These are phyloP conservation scores for Malthinus flaveolus DNA, from an alignment of 2,888 invertebrate genomes.

Conservation along the genomic window DNA sequence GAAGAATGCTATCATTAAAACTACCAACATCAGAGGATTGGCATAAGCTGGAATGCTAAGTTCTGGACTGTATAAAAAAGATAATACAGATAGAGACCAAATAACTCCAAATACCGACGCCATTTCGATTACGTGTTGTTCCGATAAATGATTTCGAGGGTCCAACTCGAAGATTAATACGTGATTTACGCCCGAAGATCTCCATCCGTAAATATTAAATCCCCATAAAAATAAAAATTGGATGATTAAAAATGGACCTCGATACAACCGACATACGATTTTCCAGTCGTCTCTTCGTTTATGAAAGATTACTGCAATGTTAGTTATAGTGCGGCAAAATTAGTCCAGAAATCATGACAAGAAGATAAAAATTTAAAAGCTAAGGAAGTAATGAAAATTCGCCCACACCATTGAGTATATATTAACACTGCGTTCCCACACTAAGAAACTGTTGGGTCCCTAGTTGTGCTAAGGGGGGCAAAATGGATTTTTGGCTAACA, in stretches of 20 bases:
- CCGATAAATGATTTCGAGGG: constrained; percentile 90
- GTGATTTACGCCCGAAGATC: constrained; percentile 96
- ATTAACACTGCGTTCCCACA: no score
- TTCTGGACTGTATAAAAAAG: constrained; percentile 78
- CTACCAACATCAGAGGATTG: constrained; percentile 83
- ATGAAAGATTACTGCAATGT: constrained; percentile 71
- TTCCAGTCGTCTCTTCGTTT: constrained; percentile 73
- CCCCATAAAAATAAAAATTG: constrained; percentile 94
- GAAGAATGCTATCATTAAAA: constrained; percentile 82
- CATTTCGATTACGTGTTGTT: constrained; percentile 93
- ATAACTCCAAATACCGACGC: constrained; percentile 92
- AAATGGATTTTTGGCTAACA: no score
- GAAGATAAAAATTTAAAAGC: no score
- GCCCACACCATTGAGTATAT: no score
- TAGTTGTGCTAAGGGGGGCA: no score
- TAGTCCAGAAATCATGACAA: background rate
- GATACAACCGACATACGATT: constrained; percentile 88
- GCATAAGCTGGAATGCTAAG: constrained; percentile 90
- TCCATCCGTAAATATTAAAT: constrained; percentile 96
- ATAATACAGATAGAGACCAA: constrained; percentile 89
- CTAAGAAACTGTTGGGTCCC: no score
- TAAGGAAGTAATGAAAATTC: no score
- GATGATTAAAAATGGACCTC: constrained; percentile 90
- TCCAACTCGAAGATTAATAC: constrained; percentile 97
- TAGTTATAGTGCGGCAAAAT: background rate